Evolutionary conservation across 2,113 vertebrate genomes (phyloP), one percentile per base, ranked within the genome.

Genomic region (Bambusicola thoracicus): DNA sequence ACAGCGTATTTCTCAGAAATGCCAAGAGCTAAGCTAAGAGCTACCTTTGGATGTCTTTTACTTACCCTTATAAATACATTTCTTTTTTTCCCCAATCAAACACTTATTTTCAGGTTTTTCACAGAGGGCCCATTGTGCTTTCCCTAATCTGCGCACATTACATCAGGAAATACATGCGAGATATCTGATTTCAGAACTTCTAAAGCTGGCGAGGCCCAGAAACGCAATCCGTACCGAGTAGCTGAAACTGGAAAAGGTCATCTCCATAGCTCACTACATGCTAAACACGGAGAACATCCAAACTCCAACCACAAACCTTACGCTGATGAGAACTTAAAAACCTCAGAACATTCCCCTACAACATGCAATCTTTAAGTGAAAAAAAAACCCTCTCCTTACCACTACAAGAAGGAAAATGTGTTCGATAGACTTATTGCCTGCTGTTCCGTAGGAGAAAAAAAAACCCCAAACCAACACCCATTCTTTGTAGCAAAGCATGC

Each of bases 131-230:
- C 74, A 81, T 22, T 70, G 69, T 73, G 46, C 61, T 75, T 88
- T 91, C 74, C 29, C 65, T 84, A 87, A 84, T 76, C 38, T 38
- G 81, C 61, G 81, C 81, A 70, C 76, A 91, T 78, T 32, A 66
- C 82, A 69, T 82, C 80, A 85, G 70, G 85, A 94, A 94, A 91
- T 90, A 90, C 51, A 94, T 2, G 56, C 56, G 68, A 13, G 19
- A 68, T 88, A 96, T 95, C 89, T 12, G 69, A 95, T 93, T 95
- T 96, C 90, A 94, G 93, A 95, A 94, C 65, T 87, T 86, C 63
- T 77, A 78, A 95, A 90, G 77, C 59, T 94, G 87, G 92, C 95
- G 41, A 84, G 44, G 75, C 91, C 76, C 89, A 96, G 94, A 97
- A 97, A 96, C 0, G 90, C 93, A 96, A 97, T 79, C 82, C 29